Evolutionary conservation across 2,888 invertebrate genomes (phyloP).

Genomic region (Drosophila paracracens): DNA sequence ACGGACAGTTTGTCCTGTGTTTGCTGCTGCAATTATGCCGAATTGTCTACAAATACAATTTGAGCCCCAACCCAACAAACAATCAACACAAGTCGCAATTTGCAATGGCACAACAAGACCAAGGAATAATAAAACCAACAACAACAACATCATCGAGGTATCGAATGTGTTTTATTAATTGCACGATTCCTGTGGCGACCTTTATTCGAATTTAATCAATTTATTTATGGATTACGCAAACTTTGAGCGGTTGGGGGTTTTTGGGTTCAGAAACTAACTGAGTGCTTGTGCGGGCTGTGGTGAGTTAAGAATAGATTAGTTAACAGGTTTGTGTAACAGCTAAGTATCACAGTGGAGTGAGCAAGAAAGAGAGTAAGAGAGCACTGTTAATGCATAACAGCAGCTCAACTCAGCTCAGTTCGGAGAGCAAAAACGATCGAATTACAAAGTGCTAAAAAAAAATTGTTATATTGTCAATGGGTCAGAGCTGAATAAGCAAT

Average conservation of each 20-base stretch:
- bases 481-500: slow-evolving; percentile 8
- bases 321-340: slow-evolving; percentile 27
- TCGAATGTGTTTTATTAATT: slow-evolving; percentile 58
- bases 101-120: slow-evolving; percentile 38
- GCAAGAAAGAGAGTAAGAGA: neutral
- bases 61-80: slow-evolving; percentile 33
- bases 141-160: slow-evolving; percentile 33
- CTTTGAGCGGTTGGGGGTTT: slow-evolving; percentile 4
- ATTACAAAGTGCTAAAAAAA: slow-evolving; percentile 6
- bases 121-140: slow-evolving; percentile 25
- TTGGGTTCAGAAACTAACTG: slow-evolving; percentile 25
- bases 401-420: neutral
- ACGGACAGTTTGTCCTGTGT: slow-evolving; percentile 21
- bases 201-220: slow-evolving; percentile 72
- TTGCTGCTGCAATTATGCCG: slow-evolving; percentile 71
- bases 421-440: neutral
- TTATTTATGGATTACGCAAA: slow-evolving; percentile 68
- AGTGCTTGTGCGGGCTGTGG: slow-evolving; percentile 18
- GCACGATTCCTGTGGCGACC: slow-evolving; percentile 57
- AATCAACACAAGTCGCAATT: slow-evolving; percentile 55
- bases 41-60: slow-evolving; percentile 78
- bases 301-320: slow-evolving; percentile 18
- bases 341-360: slow-evolving; percentile 1
- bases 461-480: slow-evolving; percentile 6
- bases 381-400: neutral